A percentile compares a stretch with the other conserved stretches of the same genome.
Conservation (phyloP, 2,888 invertebrate species). For the Eilema sororculum region DNA sequence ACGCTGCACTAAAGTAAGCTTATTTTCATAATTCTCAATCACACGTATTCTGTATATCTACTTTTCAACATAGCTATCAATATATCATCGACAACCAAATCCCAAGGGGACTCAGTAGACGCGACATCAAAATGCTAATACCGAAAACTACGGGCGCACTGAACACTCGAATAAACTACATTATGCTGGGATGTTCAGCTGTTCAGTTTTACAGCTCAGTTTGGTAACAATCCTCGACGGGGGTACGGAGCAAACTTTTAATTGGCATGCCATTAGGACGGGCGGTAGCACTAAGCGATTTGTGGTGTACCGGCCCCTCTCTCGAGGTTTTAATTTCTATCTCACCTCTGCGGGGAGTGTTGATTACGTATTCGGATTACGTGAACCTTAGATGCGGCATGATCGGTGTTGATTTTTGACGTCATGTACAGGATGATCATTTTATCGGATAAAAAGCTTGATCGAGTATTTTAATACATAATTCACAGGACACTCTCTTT, state of each 20-base stretch:
- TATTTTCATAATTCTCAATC: not conserved
- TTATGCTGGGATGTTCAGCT: conserved; percentile 76
- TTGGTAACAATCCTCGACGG: conserved; percentile 77
- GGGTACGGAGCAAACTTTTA: conserved; percentile 84
- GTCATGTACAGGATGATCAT: not conserved
- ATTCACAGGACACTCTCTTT: not conserved
- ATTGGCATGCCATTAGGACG: conserved; percentile 87
- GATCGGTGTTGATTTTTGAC: conserved; percentile 17
- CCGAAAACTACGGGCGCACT: conserved; percentile 66
- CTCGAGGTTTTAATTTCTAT: conserved; percentile 81
- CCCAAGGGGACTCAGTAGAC: conserved; percentile 58
- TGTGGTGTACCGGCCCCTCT: conserved; percentile 86
- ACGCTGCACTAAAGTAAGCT: not conserved
- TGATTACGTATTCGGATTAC: conserved; percentile 65
- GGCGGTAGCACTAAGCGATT: conserved; percentile 86
- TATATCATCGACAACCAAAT: conserved; percentile 48
- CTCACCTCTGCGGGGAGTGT: conserved; percentile 73
- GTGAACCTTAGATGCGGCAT: conserved; percentile 32
- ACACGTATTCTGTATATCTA: not conserved
- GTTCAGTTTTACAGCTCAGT: conserved; percentile 82
- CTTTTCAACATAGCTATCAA: conserved; percentile 30
- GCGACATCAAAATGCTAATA: conserved; percentile 82
- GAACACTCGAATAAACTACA: conserved; percentile 78
- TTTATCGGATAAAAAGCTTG: not conserved
- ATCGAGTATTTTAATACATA: not conserved